Evolutionary conservation across 2,113 vertebrate species (phyloP).

Genomic region (Cavia aperea): DNA sequence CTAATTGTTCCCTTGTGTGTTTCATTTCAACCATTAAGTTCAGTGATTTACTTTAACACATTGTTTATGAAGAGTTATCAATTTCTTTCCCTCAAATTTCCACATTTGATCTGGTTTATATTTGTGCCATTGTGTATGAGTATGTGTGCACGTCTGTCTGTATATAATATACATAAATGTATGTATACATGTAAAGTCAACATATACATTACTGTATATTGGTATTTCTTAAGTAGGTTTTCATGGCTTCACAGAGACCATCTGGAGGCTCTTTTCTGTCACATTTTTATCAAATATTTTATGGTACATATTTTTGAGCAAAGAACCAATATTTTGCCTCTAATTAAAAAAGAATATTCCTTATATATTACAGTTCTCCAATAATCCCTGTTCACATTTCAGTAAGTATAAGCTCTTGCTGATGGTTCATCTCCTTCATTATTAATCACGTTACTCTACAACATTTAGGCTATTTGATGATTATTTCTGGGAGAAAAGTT

Average conservation of each 20-base stretch:
- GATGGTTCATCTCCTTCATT: not conserved
- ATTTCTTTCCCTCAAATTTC: constrained; percentile 59
- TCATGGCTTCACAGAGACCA: constrained; percentile 43
- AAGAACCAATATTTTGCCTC: constrained; percentile 55
- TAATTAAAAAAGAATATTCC: constrained; percentile 56
- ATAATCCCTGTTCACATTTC: constrained; percentile 7
- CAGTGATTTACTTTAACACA: constrained; percentile 65
- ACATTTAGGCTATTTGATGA: not conserved
- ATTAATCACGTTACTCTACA: not conserved
- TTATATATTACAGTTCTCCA: constrained; percentile 25
- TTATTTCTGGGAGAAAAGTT: constrained; percentile 20
- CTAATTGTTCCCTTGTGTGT: constrained; percentile 69
- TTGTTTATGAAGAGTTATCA: constrained; percentile 67
- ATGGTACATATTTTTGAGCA: constrained; percentile 41
- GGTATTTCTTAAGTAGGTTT: constrained; percentile 45
- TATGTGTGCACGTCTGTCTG: not conserved
- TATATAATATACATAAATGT: constrained; percentile 43
- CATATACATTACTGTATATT: constrained; percentile 35
- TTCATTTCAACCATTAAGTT: constrained; percentile 65
- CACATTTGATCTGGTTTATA: constrained; percentile 63
- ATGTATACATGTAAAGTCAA: constrained; percentile 49
- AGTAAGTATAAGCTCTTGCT: not conserved
- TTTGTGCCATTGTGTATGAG: constrained; percentile 59
- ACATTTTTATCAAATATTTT: constrained; percentile 49
- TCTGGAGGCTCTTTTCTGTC: constrained; percentile 61